Percentiles rank a stretch among this genome's conserved stretches.
These are phyloP conservation scores for Hylaea fasciaria DNA, from an alignment of 2,888 invertebrate species.

Conservation along the genomic window DNA sequence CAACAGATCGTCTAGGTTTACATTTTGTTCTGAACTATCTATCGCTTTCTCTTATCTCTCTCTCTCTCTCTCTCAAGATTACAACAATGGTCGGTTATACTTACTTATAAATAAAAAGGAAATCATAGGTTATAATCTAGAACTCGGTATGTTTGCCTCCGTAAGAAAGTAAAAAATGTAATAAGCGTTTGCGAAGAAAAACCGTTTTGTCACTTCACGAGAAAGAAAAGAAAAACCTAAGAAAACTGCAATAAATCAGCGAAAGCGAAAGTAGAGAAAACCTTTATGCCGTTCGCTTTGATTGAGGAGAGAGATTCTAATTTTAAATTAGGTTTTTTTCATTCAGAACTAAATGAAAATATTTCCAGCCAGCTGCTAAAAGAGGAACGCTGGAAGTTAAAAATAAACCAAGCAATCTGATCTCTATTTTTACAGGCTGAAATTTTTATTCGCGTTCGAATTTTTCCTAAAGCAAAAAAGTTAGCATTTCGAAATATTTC, in stretches of 20 bases:
- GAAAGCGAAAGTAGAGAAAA: conserved; percentile 23
- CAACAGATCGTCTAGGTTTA: no score
- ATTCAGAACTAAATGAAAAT: conserved; percentile 1
- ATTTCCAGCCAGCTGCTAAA: not conserved
- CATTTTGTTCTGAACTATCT: no score
- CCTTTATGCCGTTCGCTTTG: conserved; percentile 23
- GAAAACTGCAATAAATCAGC: conserved; percentile 34
- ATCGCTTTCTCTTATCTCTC: no score
- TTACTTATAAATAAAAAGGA: not conserved
- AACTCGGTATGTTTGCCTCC: not conserved
- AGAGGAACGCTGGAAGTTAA: not conserved
- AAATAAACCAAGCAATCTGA: no score
- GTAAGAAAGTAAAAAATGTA: conserved; percentile 24
- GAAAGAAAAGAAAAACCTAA: conserved; percentile 25
- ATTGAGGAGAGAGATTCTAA: conserved; percentile 24
- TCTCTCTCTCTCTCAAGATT: no score
- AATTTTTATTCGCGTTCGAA: no score
- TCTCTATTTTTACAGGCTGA: no score
- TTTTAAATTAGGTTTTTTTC: conserved; percentile 22
- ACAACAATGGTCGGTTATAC: no score
- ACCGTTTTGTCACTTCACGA: conserved; percentile 33
- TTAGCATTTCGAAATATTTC: not conserved
- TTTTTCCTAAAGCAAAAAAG: no score
- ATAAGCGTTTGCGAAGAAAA: conserved; percentile 26
- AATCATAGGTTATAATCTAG: not conserved